Evolutionary conservation across 2,797 vertebrate genomes (phyloP), one percentile per base, ranked within the genome.

Genomic region (Parotocinclus haroldoi): DNA sequence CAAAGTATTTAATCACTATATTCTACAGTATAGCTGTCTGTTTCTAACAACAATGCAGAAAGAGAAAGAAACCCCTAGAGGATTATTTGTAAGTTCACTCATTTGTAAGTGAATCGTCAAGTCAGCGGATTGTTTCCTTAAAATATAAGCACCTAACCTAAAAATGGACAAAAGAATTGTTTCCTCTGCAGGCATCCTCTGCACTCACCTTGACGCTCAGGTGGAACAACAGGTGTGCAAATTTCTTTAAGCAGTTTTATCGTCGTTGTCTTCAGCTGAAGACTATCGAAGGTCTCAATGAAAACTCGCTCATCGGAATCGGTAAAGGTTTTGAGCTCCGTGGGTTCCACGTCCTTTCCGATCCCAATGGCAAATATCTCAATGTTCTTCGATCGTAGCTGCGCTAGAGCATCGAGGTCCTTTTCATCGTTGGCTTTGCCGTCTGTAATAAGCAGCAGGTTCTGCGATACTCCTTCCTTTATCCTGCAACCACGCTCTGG

Each of bases 361-460:
- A 94, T 72, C 4, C 91, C 91, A 3, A 94, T 83, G 58, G 80
- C 87, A 61, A 91, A 93, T 56, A 95, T 67, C 18, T 85, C 71
- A 1, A 94, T 77, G 0, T 85, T 77, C 64, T 85, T 55, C 0
- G 1, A 73, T 67, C 78, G 81, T 36, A 95, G 83, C 9, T 12
- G 27, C 0, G 66, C 46, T 0, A 91, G 88, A 0, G 86, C 84
- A 38, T 18, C 12, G 0, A 78, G 57, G 10, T 75, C 73, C 27
- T 93, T 90, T 0, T 65, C 17, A 11, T 94, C 93, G 0, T 80
- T 51, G 0, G 93, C 89, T 0, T 82, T 61, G 0, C 92, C 90
- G 1, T 93, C 92, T 0, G 93, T 94, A 79, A 96, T 88, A 66
- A 96, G 79, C 42, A 95, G 68, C 66, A 95, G 83, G 65, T 89